phyloP scores from a whole-genome alignment of 1,140 invertebrate species.

The Copidosoma floridanum region DNA sequence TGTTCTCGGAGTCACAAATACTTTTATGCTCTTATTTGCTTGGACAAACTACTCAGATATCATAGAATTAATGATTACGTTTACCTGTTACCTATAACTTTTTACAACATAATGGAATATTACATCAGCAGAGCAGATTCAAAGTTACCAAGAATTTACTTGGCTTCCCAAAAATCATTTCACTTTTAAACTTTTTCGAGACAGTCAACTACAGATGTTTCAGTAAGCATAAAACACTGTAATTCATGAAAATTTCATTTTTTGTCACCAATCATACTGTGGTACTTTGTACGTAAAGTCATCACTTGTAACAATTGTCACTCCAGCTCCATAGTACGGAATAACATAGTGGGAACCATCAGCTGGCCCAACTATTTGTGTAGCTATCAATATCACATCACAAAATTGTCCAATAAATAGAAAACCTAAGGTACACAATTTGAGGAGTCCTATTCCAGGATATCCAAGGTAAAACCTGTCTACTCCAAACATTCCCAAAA shows the following conservation, averaged over 20 bases:
- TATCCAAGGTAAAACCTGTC: slow-evolving; percentile 97
- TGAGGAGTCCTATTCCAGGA: slow-evolving; percentile 89
- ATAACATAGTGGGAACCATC: slow-evolving; percentile 96
- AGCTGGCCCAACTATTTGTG: slow-evolving; percentile 87
- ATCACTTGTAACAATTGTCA: slow-evolving; percentile 78
- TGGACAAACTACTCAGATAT: slow-evolving; percentile 13
- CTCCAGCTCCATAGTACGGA: slow-evolving; percentile 87
- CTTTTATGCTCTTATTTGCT: not conserved
- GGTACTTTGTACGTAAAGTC: slow-evolving; percentile 82
- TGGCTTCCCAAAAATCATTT: too few relatives aligned
- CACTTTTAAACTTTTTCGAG: too few relatives aligned
- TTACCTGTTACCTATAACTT: too few relatives aligned
- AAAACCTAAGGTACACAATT: slow-evolving; percentile 93
- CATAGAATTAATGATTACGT: not conserved
- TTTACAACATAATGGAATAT: slow-evolving; percentile 2
- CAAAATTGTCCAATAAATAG: slow-evolving; percentile 94
- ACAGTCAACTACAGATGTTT: too few relatives aligned
- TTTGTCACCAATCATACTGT: slow-evolving; percentile 69
- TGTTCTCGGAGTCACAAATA: slow-evolving; percentile 19
- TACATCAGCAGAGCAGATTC: too few relatives aligned
- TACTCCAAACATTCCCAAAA: slow-evolving; percentile 95
- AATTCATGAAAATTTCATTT: too few relatives aligned
- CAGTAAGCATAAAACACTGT: too few relatives aligned
- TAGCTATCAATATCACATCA: slow-evolving; percentile 94
- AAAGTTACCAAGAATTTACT: too few relatives aligned